phyloP scores from a whole-genome alignment of 2,113 vertebrate genomes.

The Phocoena phocoena region DNA sequence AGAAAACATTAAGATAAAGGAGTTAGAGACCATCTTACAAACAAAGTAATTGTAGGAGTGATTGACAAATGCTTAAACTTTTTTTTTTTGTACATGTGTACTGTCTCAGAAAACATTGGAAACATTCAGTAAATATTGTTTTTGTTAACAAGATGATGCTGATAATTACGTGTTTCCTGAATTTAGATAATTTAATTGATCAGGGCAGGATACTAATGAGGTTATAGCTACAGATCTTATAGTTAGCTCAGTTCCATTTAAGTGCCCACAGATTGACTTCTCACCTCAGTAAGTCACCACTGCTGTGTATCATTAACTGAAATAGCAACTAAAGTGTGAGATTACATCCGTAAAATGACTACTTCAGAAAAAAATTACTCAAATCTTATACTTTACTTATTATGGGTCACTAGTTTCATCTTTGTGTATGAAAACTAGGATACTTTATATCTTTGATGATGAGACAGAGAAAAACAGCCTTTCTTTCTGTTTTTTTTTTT shows the following conservation, averaged over 20 bases:
- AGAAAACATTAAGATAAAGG: background rate
- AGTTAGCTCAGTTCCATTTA: background rate
- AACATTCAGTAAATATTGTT: background rate
- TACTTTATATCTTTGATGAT: background rate
- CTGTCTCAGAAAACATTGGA: background rate
- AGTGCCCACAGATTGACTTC: background rate
- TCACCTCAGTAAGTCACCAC: background rate
- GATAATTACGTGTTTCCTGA: background rate
- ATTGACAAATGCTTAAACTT: background rate
- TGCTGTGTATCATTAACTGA: background rate
- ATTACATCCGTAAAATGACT: background rate
- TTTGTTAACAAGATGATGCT: background rate
- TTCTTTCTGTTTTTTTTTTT: background rate
- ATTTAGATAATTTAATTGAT: background rate
- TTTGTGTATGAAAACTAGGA: background rate
- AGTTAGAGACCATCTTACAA: background rate
- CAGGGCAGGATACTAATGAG: background rate
- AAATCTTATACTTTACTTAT: background rate
- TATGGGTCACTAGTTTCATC: background rate
- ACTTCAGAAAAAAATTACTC: background rate
- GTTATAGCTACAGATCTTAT: background rate
- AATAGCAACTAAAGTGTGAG: background rate
- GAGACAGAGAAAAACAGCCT: background rate
- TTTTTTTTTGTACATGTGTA: background rate
- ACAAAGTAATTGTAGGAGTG: background rate